Evolutionary conservation across 1,140 invertebrate genomes (phyloP), one percentile per base, ranked within the genome.

Genomic region (Caenorhabditis briggsae): DNA sequence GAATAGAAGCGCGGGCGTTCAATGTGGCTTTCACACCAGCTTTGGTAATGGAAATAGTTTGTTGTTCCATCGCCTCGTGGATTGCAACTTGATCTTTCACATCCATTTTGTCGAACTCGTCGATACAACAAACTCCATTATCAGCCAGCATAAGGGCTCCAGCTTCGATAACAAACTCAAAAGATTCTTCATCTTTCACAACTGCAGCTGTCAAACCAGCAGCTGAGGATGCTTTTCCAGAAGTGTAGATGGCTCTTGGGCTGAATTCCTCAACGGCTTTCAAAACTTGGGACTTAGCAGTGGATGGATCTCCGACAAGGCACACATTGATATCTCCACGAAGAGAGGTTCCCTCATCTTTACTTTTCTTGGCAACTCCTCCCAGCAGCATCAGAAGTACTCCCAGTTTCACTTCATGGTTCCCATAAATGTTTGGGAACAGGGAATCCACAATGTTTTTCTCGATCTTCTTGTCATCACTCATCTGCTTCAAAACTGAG

Each of bases 41-140:
- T 59, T 99, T 99, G 0, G 98, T 97, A 82, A 99, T 95, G 1
- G 97, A 98, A 91, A 99, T 99, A 0, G 98, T 99, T 93, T 99
- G 98, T 92, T 99, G 98, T 94, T 99, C 98, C 98, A 99, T 99
- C 70, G 98, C 98, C 94, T 99, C 98, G 93, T 99, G 98, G 92
- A 98, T 99, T 43, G 98, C 98, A 8, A 99, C 97, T 93, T 99
- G 97, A 94, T 99, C 98, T 86, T 95, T 95, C 1, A 94, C 94
- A 93, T 99, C 98, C 98, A 99, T 99, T 94, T 99, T 99, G 92
- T 99, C 98, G 93, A 99, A 99, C 94, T 99, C 98, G 92, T 99
- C 98, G 90, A 99, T 99, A 92, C 98, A 99, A 93, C 98, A 99
- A 46, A 99, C 96, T 18, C 98, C 94, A 93, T 98, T 98, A 93